These are phyloP conservation scores for Pelobates fuscus DNA, from an alignment of 2,113 vertebrate genomes.

Conservation along the genomic window DNA sequence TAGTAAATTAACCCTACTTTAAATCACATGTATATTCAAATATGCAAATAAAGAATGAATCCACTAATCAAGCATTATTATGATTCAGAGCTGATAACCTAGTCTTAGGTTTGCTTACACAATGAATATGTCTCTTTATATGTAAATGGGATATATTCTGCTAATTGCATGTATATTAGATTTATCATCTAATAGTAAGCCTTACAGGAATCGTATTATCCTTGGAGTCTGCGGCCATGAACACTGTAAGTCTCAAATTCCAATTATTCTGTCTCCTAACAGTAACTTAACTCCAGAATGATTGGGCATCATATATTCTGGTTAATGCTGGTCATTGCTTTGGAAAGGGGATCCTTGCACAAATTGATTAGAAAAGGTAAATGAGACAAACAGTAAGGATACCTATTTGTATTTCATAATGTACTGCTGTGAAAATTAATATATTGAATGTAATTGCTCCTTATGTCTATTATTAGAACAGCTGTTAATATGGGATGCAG, in stretches of 20 bases:
- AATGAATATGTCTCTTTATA: slow-evolving; percentile 33
- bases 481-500: background rate
- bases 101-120: slow-evolving; percentile 34
- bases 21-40: no score
- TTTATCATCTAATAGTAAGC: slow-evolving; percentile 12
- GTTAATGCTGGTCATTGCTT: slow-evolving; percentile 7
- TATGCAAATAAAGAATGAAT: no score
- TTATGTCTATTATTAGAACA: background rate
- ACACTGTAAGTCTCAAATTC: slow-evolving; percentile 33
- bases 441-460: background rate
- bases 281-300: slow-evolving; percentile 14
- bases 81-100: background rate
- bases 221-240: slow-evolving; percentile 32
- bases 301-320: slow-evolving; percentile 7
- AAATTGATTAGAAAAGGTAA: slow-evolving; percentile 24
- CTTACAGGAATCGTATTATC: slow-evolving; percentile 18
- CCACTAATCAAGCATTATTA: slow-evolving; percentile 16
- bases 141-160: slow-evolving; percentile 39
- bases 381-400: slow-evolving; percentile 22
- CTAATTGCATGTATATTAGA: slow-evolving; percentile 46
- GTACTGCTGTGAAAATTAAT: slow-evolving; percentile 9
- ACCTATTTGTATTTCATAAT: slow-evolving; percentile 16
- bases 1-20: no score
- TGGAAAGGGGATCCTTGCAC: slow-evolving; percentile 5
- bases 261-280: slow-evolving; percentile 30